Conservation (phyloP, 2,888 invertebrate species). For the Lepidonotus clava region DNA sequence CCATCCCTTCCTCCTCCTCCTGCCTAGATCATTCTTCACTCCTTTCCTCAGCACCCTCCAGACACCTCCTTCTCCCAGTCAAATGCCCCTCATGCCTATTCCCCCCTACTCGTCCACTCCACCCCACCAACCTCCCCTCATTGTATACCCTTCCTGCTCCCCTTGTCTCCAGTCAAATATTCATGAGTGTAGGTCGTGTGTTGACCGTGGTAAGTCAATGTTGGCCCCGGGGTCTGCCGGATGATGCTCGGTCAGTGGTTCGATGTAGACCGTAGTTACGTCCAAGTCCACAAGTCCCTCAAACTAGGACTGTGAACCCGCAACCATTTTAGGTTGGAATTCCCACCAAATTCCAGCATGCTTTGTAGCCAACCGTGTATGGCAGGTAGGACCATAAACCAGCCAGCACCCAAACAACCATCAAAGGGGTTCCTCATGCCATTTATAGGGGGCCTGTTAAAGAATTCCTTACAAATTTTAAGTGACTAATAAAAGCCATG, state of each 20-base stretch:
- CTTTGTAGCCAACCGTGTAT: background rate
- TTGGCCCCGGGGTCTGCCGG: background rate
- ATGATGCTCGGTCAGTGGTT: background rate
- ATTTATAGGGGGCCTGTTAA: no score
- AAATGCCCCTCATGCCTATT: no score
- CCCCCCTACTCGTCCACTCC: no score
- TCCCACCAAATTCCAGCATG: background rate
- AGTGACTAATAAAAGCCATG: no score
- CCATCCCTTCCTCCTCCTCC: background rate
- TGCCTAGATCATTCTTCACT: background rate
- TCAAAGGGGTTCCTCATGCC: no score
- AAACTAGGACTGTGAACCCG: no score
- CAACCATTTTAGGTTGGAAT: no score
- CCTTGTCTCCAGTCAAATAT: background rate
- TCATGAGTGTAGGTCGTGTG: background rate
- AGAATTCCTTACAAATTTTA: no score
- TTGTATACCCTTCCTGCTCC: background rate
- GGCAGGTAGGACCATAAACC: background rate
- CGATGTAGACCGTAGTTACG: no score
- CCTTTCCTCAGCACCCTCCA: background rate
- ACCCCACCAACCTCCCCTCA: no score
- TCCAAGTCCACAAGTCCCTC: no score
- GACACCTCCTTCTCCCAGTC: background rate
- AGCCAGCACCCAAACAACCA: background rate
- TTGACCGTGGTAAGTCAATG: constrained; percentile 16